Conservation (phyloP, 2,888 invertebrate species). For the Campoplex capitator region DNA sequence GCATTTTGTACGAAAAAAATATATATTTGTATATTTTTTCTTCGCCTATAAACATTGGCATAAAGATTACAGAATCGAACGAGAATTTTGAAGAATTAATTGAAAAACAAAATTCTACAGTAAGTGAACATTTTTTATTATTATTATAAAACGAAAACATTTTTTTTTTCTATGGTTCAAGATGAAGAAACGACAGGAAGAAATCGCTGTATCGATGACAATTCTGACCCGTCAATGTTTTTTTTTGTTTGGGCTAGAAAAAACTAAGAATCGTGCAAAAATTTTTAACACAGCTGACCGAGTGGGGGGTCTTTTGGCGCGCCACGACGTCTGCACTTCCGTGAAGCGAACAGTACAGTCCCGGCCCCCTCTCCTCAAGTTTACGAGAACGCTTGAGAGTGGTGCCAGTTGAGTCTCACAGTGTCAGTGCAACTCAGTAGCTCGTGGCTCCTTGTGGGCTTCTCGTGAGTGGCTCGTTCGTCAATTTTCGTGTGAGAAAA, state of each 20-base stretch:
- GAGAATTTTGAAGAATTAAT: background rate
- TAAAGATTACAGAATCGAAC: background rate
- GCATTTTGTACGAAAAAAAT: no score
- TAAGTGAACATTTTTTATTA: background rate
- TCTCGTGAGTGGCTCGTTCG: conserved; percentile 35
- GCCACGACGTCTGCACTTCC: conserved; percentile 70
- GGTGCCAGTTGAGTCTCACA: conserved; percentile 34
- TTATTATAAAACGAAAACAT: background rate
- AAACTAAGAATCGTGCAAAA: background rate
- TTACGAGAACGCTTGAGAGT: background rate
- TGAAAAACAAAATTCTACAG: background rate
- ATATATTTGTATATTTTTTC: background rate
- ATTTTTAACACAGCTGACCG: background rate
- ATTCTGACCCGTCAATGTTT: no score
- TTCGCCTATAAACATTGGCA: background rate
- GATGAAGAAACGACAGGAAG: no score
- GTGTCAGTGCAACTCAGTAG: conserved; percentile 40
- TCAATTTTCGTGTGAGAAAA: conserved; percentile 17
- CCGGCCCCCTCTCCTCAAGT: background rate
- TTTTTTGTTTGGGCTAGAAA: background rate
- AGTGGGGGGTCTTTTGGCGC: conserved; percentile 69
- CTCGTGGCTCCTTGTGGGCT: conserved; percentile 61
- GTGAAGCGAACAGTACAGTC: conserved; percentile 38
- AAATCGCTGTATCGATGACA: no score
- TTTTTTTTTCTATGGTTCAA: background rate